Evolutionary conservation across 2,113 vertebrate species (phyloP).

Genomic region (Hepsetus odoe): DNA sequence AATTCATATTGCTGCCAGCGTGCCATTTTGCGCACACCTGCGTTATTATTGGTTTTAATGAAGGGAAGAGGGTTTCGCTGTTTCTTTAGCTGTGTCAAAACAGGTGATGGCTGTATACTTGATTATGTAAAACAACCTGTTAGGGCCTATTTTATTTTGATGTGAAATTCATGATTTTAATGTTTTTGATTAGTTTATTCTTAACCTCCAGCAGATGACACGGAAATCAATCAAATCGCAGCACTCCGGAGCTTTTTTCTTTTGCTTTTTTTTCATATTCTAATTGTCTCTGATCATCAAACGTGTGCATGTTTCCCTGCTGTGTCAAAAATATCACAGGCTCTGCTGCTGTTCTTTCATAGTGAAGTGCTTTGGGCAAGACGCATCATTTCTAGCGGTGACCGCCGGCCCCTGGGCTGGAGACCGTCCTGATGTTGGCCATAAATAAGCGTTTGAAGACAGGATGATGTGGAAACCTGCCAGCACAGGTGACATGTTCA

Average conservation of each 20-base stretch:
- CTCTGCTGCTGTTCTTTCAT: neutral
- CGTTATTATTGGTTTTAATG: constrained; percentile 74
- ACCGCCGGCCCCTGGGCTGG: neutral
- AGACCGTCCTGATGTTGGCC: neutral
- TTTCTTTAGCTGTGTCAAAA: constrained; percentile 66
- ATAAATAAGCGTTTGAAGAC: no score
- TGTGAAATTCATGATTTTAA: constrained; percentile 63
- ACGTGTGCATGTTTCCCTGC: constrained; percentile 4
- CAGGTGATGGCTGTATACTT: constrained; percentile 66
- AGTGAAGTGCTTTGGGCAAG: neutral
- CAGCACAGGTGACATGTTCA: no score
- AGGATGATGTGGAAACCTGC: neutral
- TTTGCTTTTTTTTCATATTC: neutral
- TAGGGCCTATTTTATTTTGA: constrained; percentile 68
- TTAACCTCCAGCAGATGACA: constrained; percentile 45
- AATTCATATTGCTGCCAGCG: constrained; percentile 79
- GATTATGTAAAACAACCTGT: constrained; percentile 69
- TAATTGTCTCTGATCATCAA: constrained; percentile 29
- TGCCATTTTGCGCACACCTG: constrained; percentile 80
- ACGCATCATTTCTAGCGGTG: neutral
- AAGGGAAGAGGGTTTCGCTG: constrained; percentile 55
- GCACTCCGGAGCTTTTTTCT: neutral
- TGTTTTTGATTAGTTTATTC: constrained; percentile 55
- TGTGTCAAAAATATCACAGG: neutral
- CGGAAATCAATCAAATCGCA: constrained; percentile 14